Conservation (phyloP, 2,797 vertebrate species). For the Echeneis naucrates region DNA sequence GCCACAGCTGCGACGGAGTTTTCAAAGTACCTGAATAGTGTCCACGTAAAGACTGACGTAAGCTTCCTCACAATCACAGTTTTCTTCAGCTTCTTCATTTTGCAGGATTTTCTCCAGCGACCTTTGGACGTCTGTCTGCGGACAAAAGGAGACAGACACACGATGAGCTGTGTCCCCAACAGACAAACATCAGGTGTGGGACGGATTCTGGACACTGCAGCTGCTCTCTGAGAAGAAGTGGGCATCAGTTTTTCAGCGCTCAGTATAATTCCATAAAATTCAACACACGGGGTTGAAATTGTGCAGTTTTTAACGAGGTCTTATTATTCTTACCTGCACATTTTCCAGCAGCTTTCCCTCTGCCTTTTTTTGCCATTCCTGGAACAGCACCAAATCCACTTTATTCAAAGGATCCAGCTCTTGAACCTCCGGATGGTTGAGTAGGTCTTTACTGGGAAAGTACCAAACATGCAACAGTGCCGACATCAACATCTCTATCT, state of each 20-base stretch:
- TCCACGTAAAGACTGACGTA: constrained; percentile 71
- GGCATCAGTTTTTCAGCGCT: too few relatives aligned
- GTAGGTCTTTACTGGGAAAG: constrained; percentile 55
- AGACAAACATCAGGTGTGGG: background rate
- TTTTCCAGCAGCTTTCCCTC: constrained; percentile 36
- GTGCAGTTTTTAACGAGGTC: too few relatives aligned
- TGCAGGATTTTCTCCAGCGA: constrained; percentile 60
- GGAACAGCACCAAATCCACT: constrained; percentile 46
- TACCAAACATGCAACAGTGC: constrained; percentile 15
- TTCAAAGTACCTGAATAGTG: constrained; percentile 74
- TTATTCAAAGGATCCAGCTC: constrained; percentile 18
- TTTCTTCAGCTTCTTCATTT: background rate
- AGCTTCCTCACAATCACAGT: constrained; percentile 54
- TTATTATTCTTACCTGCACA: constrained; percentile 65
- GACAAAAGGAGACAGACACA: background rate
- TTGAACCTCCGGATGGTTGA: constrained; percentile 5
- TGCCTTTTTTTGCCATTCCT: constrained; percentile 48
- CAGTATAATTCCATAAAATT: too few relatives aligned
- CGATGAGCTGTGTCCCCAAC: background rate
- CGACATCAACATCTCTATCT: background rate
- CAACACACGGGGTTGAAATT: too few relatives aligned
- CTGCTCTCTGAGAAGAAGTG: too few relatives aligned
- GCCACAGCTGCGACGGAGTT: too few relatives aligned
- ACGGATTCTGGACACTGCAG: too few relatives aligned
- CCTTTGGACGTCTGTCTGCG: constrained; percentile 41